These are phyloP conservation scores for Macroramphosus scolopax DNA, from an alignment of 2,797 vertebrate species.

Conservation along the genomic window DNA sequence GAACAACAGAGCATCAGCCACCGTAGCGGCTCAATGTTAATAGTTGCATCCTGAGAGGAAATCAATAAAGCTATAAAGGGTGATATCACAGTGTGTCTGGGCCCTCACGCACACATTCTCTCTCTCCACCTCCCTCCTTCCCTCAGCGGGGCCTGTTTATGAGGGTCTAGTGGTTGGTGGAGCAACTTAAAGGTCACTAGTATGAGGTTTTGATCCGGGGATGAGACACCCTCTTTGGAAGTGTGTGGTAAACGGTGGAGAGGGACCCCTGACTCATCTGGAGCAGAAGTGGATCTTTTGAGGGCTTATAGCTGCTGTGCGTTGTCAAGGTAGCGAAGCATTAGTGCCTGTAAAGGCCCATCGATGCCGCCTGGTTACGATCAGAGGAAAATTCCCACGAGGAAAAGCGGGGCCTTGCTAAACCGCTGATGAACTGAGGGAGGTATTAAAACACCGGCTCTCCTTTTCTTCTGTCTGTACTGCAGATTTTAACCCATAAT, in stretches of 20 bases:
- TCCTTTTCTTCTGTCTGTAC: constrained; percentile 66
- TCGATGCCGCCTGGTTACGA: constrained; percentile 59
- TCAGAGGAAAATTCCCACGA: constrained; percentile 61
- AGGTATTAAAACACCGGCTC: constrained; percentile 73
- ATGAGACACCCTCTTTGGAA: constrained; percentile 59
- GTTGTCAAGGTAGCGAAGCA: constrained; percentile 65
- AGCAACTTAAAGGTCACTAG: constrained; percentile 63
- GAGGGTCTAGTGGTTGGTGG: constrained; percentile 55
- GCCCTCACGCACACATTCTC: constrained; percentile 48
- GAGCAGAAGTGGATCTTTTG: constrained; percentile 58
- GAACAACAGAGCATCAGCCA: constrained; percentile 72
- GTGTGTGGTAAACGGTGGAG: constrained; percentile 54
- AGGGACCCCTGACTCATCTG: constrained; percentile 67
- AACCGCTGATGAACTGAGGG: constrained; percentile 72
- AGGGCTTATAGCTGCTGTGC: constrained; percentile 56
- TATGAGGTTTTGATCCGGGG: constrained; percentile 69
- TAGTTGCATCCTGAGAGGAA: constrained; percentile 83
- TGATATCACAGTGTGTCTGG: constrained; percentile 80
- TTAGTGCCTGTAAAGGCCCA: constrained; percentile 58
- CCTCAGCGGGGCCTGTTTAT: constrained; percentile 64
- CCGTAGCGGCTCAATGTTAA: constrained; percentile 76
- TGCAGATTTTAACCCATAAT: constrained; percentile 77
- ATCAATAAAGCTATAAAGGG: constrained; percentile 83
- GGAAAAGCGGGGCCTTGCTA: constrained; percentile 60
- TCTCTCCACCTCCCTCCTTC: constrained; percentile 17